Percentiles rank a stretch among this genome's conserved stretches.
These are phyloP conservation scores for Amphimallon solstitiale DNA, from an alignment of 2,888 invertebrate species.

Conservation along the genomic window DNA sequence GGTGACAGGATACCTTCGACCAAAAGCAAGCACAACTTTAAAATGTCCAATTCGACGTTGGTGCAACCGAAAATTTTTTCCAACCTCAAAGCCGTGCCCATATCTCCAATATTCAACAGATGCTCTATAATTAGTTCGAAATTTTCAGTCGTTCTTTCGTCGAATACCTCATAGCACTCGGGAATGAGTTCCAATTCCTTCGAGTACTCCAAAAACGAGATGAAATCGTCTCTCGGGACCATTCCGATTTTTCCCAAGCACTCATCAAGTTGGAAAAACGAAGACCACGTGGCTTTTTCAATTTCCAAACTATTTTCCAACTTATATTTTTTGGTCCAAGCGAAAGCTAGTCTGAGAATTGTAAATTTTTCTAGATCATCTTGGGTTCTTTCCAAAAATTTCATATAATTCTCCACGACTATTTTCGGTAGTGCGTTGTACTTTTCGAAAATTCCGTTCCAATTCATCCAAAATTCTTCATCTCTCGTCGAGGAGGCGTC, in stretches of 20 bases:
- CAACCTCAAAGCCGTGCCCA: constrained; percentile 71
- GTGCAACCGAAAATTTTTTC: constrained; percentile 66
- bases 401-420: constrained; percentile 72
- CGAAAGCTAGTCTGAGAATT: constrained; percentile 55
- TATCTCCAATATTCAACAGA: constrained; percentile 68
- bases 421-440: constrained; percentile 71
- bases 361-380: constrained; percentile 66
- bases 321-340: constrained; percentile 56
- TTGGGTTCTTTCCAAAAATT: constrained; percentile 66
- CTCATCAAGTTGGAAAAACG: constrained; percentile 45
- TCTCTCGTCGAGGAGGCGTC: constrained; percentile 64
- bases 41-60: constrained; percentile 67
- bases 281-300: constrained; percentile 57
- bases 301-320: constrained; percentile 52
- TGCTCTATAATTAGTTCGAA: constrained; percentile 67
- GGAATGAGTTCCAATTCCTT: constrained; percentile 17
- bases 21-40: constrained; percentile 71
- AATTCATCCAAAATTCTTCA: constrained; percentile 68
- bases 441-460: constrained; percentile 71
- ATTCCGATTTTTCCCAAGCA: constrained; percentile 19
- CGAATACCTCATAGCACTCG: constrained; percentile 50
- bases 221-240: neutral
- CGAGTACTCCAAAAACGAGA: constrained; percentile 6
- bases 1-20: constrained; percentile 73
- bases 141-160: constrained; percentile 61